A percentile compares a stretch with the other conserved stretches of the same genome.
Conservation (phyloP, 1,140 invertebrate genomes). For the Lepidurus packardi region DNA sequence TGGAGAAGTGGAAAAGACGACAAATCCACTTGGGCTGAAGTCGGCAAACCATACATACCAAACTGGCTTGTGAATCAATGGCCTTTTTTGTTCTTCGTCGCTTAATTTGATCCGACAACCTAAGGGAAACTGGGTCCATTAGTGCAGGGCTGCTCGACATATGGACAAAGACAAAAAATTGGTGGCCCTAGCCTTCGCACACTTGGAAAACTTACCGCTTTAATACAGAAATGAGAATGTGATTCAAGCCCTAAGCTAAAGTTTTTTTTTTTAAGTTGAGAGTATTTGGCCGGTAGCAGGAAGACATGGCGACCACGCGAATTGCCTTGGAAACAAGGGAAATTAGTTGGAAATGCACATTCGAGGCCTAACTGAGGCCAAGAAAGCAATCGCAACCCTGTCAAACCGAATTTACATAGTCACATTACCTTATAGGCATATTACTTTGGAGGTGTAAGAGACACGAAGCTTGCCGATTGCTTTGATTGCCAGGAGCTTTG, state of each 20-base stretch:
- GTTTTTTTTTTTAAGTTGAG: conserved; percentile 13
- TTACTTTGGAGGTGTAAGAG: not conserved
- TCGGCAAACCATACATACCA: not conserved
- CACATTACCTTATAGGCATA: not conserved
- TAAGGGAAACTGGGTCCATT: conserved; percentile 20
- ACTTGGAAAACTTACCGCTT: not conserved
- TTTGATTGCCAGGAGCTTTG: not conserved
- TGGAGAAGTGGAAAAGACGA: not conserved
- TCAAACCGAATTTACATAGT: not conserved
- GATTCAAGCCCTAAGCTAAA: not conserved
- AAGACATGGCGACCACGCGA: not conserved
- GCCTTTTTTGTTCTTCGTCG: not conserved
- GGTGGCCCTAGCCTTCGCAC: not conserved
- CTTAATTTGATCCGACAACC: not conserved
- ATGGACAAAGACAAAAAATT: not conserved
- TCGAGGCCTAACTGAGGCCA: not conserved
- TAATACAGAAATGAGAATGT: not conserved
- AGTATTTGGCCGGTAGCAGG: conserved; percentile 7
- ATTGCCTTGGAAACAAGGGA: conserved; percentile 14
- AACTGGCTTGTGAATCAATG: not conserved
- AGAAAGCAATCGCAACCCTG: not conserved
- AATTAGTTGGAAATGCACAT: not conserved
- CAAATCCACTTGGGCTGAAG: not conserved
- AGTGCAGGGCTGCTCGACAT: conserved; percentile 13
- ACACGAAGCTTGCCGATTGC: not conserved